phyloP scores from a whole-genome alignment of 2,113 vertebrate species.

The Sitta europaea region DNA sequence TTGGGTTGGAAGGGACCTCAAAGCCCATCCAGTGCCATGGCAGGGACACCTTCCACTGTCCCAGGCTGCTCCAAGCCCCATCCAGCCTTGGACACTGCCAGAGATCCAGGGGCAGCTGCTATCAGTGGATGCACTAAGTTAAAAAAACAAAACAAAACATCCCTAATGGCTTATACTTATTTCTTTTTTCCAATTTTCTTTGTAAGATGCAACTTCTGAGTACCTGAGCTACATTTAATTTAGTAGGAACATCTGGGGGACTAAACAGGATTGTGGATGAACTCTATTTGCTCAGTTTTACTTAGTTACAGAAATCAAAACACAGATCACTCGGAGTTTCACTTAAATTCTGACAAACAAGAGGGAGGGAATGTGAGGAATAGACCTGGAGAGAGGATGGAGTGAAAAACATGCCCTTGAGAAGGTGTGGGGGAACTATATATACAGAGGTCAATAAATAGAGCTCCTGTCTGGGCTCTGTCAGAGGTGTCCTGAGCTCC shows the following conservation, averaged over 20 bases:
- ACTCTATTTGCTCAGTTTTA: not conserved
- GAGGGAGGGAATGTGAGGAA: not conserved
- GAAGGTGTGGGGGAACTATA: not conserved
- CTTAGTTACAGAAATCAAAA: not conserved
- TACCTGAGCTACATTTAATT: not conserved
- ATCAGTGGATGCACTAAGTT: not conserved
- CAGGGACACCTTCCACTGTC: not conserved
- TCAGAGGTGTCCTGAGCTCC: not conserved
- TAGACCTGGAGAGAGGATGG: not conserved
- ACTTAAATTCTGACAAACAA: not conserved
- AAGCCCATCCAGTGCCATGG: fast-evolving
- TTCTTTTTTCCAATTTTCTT: not conserved
- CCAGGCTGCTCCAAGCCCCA: not conserved
- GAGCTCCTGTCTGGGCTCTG: not conserved
- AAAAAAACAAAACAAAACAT: too few species aligned
- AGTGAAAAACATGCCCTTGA: not conserved
- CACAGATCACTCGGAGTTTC: fast-evolving
- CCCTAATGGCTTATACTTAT: not conserved
- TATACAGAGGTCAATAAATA: not conserved
- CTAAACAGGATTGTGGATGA: not conserved
- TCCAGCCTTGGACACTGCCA: fast-evolving
- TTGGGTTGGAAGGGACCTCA: not conserved
- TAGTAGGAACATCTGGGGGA: not conserved
- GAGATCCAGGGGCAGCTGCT: not conserved
- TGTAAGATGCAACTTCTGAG: not conserved